A percentile compares a stretch with the other conserved stretches of the same genome.
phyloP scores from a whole-genome alignment of 2,113 vertebrate species.

The Sinocyclocheilus grahami region DNA sequence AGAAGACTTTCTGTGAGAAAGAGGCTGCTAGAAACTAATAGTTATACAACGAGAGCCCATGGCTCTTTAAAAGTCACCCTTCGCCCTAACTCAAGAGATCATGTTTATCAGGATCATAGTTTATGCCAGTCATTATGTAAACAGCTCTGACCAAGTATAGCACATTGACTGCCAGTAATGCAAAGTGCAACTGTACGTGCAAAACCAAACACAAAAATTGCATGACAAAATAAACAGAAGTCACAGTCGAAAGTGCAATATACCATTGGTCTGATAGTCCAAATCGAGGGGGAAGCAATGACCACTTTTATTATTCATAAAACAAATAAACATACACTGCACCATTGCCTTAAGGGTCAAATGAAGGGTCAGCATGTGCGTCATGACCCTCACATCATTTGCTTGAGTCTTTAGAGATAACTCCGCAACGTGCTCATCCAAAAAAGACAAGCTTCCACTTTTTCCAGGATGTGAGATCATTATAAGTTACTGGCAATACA shows the following conservation, averaged over 20 bases:
- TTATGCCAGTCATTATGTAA: conserved; percentile 38
- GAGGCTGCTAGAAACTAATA: neutral
- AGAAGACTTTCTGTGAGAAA: neutral
- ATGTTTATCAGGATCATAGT: conserved; percentile 31
- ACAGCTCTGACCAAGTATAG: conserved; percentile 33
- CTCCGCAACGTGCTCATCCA: conserved; percentile 3
- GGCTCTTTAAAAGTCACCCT: conserved; percentile 17
- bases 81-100: neutral
- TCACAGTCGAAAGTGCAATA: conserved; percentile 10
- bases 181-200: conserved; percentile 19
- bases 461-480: conserved; percentile 26
- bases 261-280: neutral
- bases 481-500: conserved; percentile 3
- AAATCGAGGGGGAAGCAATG: neutral
- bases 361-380: conserved; percentile 25
- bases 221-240: conserved; percentile 21
- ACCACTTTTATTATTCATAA: conserved; percentile 3
- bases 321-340: neutral
- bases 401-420: neutral
- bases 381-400: conserved; percentile 1
- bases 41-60: neutral
- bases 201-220: neutral
- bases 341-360: conserved; percentile 17
- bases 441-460: conserved; percentile 23
- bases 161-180: conserved; percentile 11